Evolutionary conservation across 2,888 invertebrate species (phyloP).

Genomic region (Heliconius ethilla): DNA sequence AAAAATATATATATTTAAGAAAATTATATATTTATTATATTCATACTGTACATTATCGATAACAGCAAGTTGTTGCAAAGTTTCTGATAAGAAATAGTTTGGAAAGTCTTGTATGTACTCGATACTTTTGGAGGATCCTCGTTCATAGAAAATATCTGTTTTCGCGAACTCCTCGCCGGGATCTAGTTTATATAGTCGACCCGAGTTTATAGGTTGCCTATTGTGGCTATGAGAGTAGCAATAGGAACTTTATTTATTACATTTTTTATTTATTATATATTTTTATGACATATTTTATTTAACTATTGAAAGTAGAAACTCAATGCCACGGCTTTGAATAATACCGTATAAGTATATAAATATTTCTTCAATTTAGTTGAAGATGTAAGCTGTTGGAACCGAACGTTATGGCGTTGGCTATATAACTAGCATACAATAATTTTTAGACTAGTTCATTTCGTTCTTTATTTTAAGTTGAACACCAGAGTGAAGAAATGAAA

Average conservation of each 20-base stretch:
- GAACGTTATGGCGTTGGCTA: no score
- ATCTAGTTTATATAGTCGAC: slow-evolving; percentile 40
- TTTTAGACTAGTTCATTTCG: no score
- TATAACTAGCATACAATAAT: no score
- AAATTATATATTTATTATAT: background rate
- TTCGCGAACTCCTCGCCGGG: slow-evolving; percentile 34
- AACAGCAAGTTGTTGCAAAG: slow-evolving; percentile 11
- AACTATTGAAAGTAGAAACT: background rate
- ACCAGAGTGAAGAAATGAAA: no score
- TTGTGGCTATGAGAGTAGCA: slow-evolving; percentile 21
- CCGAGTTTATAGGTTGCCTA: slow-evolving; percentile 37
- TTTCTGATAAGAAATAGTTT: background rate
- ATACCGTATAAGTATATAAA: no score
- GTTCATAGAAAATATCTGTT: slow-evolving; percentile 36
- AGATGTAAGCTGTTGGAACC: no score
- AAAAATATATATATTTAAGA: no score
- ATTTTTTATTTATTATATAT: no score
- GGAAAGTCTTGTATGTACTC: slow-evolving; percentile 6
- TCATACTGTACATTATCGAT: background rate
- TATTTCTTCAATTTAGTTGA: no score
- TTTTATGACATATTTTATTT: background rate
- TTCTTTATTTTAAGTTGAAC: no score
- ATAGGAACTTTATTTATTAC: background rate
- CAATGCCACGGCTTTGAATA: no score
- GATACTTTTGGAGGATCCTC: slow-evolving; percentile 20